Percentiles rank a stretch among this genome's conserved stretches.
phyloP scores from a whole-genome alignment of 2,797 vertebrate genomes.

The Propithecus perrieri region DNA sequence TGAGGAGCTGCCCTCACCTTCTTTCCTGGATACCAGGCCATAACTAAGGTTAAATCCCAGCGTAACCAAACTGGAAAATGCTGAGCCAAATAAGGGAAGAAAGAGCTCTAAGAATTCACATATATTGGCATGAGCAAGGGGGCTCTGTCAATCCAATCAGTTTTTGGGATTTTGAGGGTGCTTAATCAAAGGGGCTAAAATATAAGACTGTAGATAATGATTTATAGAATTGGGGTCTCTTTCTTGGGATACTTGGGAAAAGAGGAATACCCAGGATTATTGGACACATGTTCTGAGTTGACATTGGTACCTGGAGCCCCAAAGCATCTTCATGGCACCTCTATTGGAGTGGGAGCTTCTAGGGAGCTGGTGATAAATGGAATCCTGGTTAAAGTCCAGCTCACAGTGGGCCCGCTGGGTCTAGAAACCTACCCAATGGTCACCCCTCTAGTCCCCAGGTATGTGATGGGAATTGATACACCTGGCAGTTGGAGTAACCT shows the following conservation, averaged over 20 bases:
- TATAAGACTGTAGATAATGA: neutral
- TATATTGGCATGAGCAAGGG: neutral
- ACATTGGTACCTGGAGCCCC: neutral
- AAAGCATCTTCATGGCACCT: neutral
- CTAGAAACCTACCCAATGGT: neutral
- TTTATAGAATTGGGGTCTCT: neutral
- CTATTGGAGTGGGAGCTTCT: neutral
- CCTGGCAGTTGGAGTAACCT: neutral
- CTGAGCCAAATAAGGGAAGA: neutral
- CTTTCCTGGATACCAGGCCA: neutral
- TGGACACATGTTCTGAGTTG: neutral
- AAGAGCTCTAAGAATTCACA: neutral
- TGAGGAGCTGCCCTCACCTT: neutral
- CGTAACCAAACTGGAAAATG: neutral
- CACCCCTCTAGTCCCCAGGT: neutral
- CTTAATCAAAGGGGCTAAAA: neutral
- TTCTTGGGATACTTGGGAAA: neutral
- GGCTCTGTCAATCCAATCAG: neutral
- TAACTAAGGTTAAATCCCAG: neutral
- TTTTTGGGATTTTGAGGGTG: neutral
- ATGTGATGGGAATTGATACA: neutral
- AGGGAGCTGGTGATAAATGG: neutral
- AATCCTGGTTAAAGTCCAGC: neutral
- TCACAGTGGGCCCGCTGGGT: neutral
- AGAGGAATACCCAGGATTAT: neutral